These are phyloP conservation scores for mouse (Mus musculus) DNA, from an alignment of 2,113 vertebrate species.

Conservation along the genomic window GRCm39 chr6:27949001-27949500, in stretches of 20 bases:
- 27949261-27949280: background rate
- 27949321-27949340: background rate
- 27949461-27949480: too few relatives aligned
- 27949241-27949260: background rate
- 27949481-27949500: background rate
- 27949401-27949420: too few relatives aligned
- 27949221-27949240: background rate
- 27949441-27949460: too few relatives aligned
- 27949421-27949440: background rate
- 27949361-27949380: background rate
- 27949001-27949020: background rate
- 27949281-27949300: too few relatives aligned
- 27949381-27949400: background rate
- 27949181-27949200: background rate
- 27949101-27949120: background rate
- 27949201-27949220: too few relatives aligned
- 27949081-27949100: background rate
- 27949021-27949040: background rate
- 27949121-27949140: background rate
- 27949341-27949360: background rate
- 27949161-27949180: too few relatives aligned
- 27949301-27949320: too few relatives aligned
- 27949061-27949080: background rate
- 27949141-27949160: background rate
- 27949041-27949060: background rate